phyloP scores from a whole-genome alignment of 2,888 invertebrate genomes.

The Altica lythri region DNA sequence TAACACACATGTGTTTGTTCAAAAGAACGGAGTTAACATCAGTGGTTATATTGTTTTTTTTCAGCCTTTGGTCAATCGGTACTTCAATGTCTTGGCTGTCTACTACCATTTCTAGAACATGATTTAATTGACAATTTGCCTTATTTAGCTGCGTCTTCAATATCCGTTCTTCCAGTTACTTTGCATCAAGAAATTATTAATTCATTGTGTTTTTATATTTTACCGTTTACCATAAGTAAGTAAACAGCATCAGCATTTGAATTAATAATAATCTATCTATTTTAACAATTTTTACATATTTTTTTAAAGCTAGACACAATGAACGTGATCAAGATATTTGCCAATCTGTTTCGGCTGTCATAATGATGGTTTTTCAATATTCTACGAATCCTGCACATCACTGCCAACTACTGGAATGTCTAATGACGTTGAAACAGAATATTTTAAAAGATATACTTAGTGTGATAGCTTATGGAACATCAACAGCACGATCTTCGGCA shows the following conservation, averaged over 20 bases:
- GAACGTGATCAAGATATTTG: constrained; percentile 74
- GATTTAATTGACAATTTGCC: constrained; percentile 95
- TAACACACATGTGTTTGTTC: no score
- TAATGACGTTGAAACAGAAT: constrained; percentile 91
- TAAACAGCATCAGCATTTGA: constrained; percentile 37
- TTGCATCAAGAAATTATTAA: constrained; percentile 95
- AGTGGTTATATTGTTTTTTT: no score
- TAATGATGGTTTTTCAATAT: constrained; percentile 98
- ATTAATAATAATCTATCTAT: neutral
- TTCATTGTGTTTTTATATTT: constrained; percentile 90
- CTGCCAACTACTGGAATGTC: constrained; percentile 92
- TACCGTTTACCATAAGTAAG: constrained; percentile 94
- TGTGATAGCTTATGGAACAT: constrained; percentile 96
- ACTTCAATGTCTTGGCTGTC: constrained; percentile 90
- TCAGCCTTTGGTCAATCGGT: constrained; percentile 91
- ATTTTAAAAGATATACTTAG: constrained; percentile 92
- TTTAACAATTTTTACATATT: neutral
- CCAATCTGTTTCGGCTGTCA: constrained; percentile 87
- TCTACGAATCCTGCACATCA: constrained; percentile 94
- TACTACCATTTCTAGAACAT: constrained; percentile 94
- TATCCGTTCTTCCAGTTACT: constrained; percentile 87
- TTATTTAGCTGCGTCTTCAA: constrained; percentile 90
- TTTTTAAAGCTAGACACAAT: constrained; percentile 61
- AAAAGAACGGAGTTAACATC: no score
- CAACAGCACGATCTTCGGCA: constrained; percentile 90